A percentile compares a stretch with the other conserved stretches of the same genome.
Conservation (phyloP, 2,797 vertebrate genomes). For the Sebastes wilsoni region DNA sequence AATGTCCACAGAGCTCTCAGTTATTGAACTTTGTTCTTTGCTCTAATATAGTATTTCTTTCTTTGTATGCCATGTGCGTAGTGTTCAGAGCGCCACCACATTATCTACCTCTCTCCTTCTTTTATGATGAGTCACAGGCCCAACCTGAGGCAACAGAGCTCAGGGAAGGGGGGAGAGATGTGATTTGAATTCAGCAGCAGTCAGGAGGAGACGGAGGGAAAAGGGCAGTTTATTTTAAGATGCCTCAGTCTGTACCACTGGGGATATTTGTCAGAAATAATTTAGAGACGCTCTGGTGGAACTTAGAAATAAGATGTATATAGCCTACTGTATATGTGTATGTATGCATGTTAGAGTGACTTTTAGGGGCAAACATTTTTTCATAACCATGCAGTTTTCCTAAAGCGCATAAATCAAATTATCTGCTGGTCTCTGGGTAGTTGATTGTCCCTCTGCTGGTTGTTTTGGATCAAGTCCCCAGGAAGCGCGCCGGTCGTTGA, state of each 20-base stretch:
- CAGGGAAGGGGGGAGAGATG: constrained; percentile 37
- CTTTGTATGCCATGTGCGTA: background rate
- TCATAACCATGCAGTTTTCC: constrained; percentile 1
- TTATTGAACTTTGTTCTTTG: constrained; percentile 44
- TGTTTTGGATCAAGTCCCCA: too few species aligned
- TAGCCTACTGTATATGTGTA: background rate
- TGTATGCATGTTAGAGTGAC: background rate
- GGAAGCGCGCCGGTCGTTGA: too few species aligned
- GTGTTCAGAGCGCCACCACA: constrained; percentile 22
- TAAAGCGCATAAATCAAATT: background rate
- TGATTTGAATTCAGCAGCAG: constrained; percentile 66
- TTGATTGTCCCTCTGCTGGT: background rate
- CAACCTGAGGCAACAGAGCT: constrained; percentile 50
- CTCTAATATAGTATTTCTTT: constrained; percentile 23
- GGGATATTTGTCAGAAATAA: constrained; percentile 70
- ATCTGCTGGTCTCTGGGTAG: background rate
- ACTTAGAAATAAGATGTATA: constrained; percentile 39
- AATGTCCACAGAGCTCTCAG: background rate
- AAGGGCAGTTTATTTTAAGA: constrained; percentile 76
- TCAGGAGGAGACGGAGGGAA: constrained; percentile 52
- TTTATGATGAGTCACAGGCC: constrained; percentile 70
- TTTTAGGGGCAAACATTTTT: background rate
- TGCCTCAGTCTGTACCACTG: constrained; percentile 41
- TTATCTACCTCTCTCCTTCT: constrained; percentile 51
- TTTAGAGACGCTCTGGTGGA: constrained; percentile 63